Base-by-base conservation (phyloP, 2,888 invertebrate species). In the Platerodrilus igneus region DNA sequence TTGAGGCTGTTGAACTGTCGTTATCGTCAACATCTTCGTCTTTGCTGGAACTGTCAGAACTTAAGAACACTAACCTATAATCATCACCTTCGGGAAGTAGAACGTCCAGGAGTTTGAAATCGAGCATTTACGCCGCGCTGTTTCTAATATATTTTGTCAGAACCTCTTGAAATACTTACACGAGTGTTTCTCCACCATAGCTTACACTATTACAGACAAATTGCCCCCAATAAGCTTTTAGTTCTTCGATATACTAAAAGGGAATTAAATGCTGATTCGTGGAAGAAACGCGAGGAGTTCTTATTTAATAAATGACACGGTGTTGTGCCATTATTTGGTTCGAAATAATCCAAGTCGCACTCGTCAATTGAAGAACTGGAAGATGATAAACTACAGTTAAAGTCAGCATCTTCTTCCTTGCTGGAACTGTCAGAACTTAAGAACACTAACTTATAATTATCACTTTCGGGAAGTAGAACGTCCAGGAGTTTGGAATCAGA, bases 401-500 rank as follows among this genome's bases (percentile, higher is more conserved):
- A 85, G 63, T 86, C 86, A 60, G 81, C 78, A 63, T 87, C 87
- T 62, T 88, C 86, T 46, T 81, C 78, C 51, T 85, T 86, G 57
- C 86, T 86, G 32, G 87, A 87, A 36, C 87, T 87, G 60, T 86
- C 83, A 21, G 85, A 84, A 65, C 86, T 88, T 62, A 91, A 82
- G 71, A 91, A 91, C 41, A 91, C 90, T 58, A 91, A 74, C 63
- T 83, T 82, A 70, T 87, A 87, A 71, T 87, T 86, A 66, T 87
- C 86, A 59, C 81, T 66, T 43, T 71, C 72, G 2, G 72, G 72
- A 20, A 69, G 74, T 58, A 79, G 75, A 69, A 79, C 77, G 56
- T 67, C 67, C 38, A 64, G 52, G 29, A 63, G 56, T 34, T 66
- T 66, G 3, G 42, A 38, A 13, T 63, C 65, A 10, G 58, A 54